Base-by-base conservation (phyloP, 2,888 invertebrate species). In the Diaphora mendica region DNA sequence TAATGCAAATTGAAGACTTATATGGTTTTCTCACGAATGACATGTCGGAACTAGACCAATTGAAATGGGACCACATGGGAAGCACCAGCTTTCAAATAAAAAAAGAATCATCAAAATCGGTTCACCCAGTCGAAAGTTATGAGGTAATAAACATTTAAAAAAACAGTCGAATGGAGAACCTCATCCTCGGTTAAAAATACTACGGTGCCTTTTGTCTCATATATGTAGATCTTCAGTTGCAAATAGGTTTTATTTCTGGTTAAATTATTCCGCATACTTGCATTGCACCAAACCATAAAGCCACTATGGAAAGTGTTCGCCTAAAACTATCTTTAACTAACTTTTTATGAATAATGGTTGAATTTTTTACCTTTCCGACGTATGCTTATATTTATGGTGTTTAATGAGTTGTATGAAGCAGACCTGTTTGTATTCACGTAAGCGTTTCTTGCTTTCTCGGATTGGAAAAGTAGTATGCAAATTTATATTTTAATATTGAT, bases 331-430 rank as follows among this genome's bases (percentile, higher is more conserved):
- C n/a, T 55, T 51, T 55, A 30, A 51, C 55, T 33, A 4, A 11
- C 33, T 68, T 68, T 69, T 69, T 59, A 39, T 69, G 55, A 35
- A 55, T n/a, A 68, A 59, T 59, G 33, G 55, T 30, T 39, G 68
- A n/a, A 26, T 39, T 59, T 33, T 55, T 59, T 26, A n/a, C 26
- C 9, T 15, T 55, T 23, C 17, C 35, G 51, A 59, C 26, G 59
- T 69, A 35, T 55, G 68, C 26, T 59, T 59, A 69, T 55, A 69
- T 55, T 55, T 68, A 68, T 39, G n/a, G 15, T 8, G 39, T n/a
- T 59, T 39, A 39, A 69, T 69, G 55, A 69, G 9, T 69, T 69
- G 39, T 39, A 15, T 39, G n/a, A 55, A 55, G 13, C 51, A n/a
- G 35, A 42, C 65, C 23, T 59, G n/a, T 69, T 69, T 69, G 68